Conservation (phyloP, 2,888 invertebrate species). For the Metallyticus violacea region DNA sequence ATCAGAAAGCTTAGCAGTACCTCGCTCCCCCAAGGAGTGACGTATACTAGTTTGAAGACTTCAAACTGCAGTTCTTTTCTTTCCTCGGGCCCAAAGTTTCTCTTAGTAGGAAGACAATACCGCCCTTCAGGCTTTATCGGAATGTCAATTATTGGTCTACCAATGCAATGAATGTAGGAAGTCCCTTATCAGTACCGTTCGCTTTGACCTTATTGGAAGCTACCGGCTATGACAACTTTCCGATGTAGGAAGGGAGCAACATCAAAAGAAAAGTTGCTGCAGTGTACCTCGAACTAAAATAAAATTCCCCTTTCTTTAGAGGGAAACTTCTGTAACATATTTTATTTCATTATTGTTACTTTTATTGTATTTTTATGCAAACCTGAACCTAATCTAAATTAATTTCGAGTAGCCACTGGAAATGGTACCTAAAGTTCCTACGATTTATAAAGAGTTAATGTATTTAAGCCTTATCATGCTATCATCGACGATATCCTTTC, state of each 20-base stretch:
- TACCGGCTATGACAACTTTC: background rate
- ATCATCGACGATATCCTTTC: too few relatives aligned
- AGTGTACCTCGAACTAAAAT: background rate
- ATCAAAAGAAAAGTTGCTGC: background rate
- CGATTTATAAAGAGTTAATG: too few relatives aligned
- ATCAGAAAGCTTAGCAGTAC: too few relatives aligned
- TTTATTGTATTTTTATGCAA: too few relatives aligned
- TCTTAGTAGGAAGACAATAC: background rate
- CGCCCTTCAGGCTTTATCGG: background rate
- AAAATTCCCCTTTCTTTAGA: background rate
- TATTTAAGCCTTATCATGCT: too few relatives aligned
- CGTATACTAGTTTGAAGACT: background rate
- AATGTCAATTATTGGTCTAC: background rate
- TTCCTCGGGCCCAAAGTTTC: background rate
- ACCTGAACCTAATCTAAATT: too few relatives aligned
- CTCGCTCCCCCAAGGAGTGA: background rate
- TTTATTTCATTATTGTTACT: too few relatives aligned
- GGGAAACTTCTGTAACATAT: too few relatives aligned
- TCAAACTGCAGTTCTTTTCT: background rate
- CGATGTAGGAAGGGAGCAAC: background rate
- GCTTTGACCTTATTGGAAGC: background rate
- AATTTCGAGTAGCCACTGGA: too few relatives aligned
- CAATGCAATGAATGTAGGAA: background rate
- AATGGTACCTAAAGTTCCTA: too few relatives aligned
- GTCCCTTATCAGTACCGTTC: background rate